Evolutionary conservation across 2,113 vertebrate species (phyloP).

Genomic region (Centropristis striata): DNA sequence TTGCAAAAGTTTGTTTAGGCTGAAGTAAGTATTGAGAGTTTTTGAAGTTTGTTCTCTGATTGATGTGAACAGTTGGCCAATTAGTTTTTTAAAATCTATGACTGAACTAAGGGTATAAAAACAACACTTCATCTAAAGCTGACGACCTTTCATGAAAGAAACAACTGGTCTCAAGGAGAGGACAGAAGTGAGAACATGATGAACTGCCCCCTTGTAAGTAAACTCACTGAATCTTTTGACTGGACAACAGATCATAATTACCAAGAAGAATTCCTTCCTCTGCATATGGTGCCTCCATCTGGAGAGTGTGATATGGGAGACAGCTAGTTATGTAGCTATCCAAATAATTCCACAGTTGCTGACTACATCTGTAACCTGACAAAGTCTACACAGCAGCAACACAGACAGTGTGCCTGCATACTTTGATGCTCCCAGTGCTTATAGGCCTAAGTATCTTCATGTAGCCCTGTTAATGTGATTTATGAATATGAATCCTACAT

Average conservation of each 20-base stretch:
- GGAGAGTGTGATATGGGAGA: slow-evolving; percentile 45
- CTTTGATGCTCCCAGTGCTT: background rate
- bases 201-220: slow-evolving; percentile 2
- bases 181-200: background rate
- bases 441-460: background rate
- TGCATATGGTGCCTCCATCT: slow-evolving; percentile 63
- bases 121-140: background rate
- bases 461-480: background rate
- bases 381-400: slow-evolving; percentile 5
- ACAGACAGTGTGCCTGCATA: background rate
- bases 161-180: background rate
- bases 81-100: slow-evolving; percentile 15
- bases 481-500: background rate
- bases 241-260: slow-evolving; percentile 45
- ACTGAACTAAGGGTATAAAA: background rate
- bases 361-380: slow-evolving; percentile 19
- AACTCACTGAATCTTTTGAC: slow-evolving; percentile 18
- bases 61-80: slow-evolving; percentile 31
- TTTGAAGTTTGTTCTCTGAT: slow-evolving; percentile 9
- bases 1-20: background rate
- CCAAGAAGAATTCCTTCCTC: slow-evolving; percentile 34
- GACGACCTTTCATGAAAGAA: background rate
- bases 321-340: slow-evolving; percentile 30
- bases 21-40: background rate
- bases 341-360: slow-evolving; percentile 21